These are phyloP conservation scores for Melanotaenia duboulayi DNA, from an alignment of 2,113 vertebrate genomes.

Conservation along the genomic window DNA sequence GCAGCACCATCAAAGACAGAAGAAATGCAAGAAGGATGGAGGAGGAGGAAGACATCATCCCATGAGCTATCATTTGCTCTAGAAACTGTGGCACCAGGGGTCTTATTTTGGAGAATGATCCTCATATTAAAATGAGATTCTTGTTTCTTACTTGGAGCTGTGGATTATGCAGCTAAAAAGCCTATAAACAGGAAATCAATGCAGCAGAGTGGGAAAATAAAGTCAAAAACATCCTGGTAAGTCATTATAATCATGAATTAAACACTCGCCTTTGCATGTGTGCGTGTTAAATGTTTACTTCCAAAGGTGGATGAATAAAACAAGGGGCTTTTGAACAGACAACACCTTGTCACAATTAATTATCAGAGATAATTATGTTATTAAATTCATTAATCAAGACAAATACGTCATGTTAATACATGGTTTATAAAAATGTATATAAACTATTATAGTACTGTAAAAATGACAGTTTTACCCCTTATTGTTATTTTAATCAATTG, in stretches of 20 bases:
- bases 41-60: conserved; percentile 21
- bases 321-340: conserved; percentile 29
- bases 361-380: conserved; percentile 39
- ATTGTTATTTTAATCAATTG: conserved; percentile 58
- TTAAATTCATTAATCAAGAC: conserved; percentile 61
- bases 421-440: conserved; percentile 16
- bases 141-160: conserved; percentile 27
- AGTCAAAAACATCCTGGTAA: conserved; percentile 27
- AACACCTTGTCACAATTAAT: conserved; percentile 28
- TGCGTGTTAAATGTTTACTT: conserved; percentile 10
- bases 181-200: conserved; percentile 26
- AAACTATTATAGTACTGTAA: background rate
- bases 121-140: conserved; percentile 55
- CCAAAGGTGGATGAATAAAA: conserved; percentile 52
- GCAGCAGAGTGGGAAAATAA: conserved; percentile 22
- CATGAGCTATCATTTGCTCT: conserved; percentile 28
- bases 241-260: conserved; percentile 32
- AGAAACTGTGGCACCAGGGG: conserved; percentile 46
- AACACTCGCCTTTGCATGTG: conserved; percentile 22
- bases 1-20: conserved; percentile 15
- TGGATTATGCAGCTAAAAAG: conserved; percentile 7
- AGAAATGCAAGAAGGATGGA: conserved; percentile 23
- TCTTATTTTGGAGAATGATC: conserved; percentile 38
- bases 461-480: conserved; percentile 1
- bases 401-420: conserved; percentile 30